Conservation (phyloP, 2,888 invertebrate species). For the Oegoconia quadripuncta region DNA sequence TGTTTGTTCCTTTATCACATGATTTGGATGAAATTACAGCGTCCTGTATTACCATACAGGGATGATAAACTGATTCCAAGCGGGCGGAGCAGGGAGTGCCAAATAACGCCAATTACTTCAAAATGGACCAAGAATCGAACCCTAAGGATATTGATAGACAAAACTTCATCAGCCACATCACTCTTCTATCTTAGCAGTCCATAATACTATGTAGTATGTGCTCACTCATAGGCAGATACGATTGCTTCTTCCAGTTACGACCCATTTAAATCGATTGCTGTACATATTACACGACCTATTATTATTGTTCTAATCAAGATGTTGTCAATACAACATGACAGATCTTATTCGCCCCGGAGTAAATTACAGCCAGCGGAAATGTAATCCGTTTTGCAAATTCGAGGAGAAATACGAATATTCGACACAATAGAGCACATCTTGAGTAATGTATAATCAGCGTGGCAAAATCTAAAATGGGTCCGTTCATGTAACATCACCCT, state of each 20-base stretch:
- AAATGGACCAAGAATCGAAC: too few relatives aligned
- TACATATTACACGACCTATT: slow-evolving; percentile 2
- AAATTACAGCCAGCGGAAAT: slow-evolving; percentile 47
- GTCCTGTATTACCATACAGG: too few relatives aligned
- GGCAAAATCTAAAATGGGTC: slow-evolving; percentile 63
- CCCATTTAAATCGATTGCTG: neutral
- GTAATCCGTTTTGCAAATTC: slow-evolving; percentile 52
- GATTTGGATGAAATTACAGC: too few relatives aligned
- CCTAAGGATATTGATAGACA: neutral
- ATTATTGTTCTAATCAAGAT: slow-evolving; percentile 26
- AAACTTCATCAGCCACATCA: too few relatives aligned
- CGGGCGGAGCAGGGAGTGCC: too few relatives aligned
- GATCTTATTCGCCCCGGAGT: slow-evolving; percentile 38
- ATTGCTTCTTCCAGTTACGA: neutral
- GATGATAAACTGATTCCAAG: too few relatives aligned
- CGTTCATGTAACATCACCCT: slow-evolving; percentile 58
- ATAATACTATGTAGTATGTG: too few relatives aligned
- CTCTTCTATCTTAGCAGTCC: too few relatives aligned
- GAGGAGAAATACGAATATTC: slow-evolving; percentile 51
- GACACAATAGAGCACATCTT: slow-evolving; percentile 56
- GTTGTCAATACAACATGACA: slow-evolving; percentile 36
- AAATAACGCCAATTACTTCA: too few relatives aligned
- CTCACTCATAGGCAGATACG: too few relatives aligned
- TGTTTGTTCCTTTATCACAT: too few relatives aligned
- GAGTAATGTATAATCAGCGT: slow-evolving; percentile 63